Conservation (phyloP, 2,888 invertebrate species). For the Apamea anceps region DNA sequence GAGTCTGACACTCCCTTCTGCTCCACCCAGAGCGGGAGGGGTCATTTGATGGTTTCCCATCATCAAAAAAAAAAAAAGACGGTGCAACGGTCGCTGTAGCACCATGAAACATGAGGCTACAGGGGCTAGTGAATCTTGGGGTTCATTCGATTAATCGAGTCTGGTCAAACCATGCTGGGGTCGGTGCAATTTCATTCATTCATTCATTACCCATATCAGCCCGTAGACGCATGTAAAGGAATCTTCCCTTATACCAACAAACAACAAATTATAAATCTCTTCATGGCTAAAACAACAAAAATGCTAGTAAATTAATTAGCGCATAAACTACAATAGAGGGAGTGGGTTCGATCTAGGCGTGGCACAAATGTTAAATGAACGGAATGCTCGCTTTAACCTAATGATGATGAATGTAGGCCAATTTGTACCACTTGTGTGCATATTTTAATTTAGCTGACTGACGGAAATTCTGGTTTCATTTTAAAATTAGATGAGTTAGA, state of each 20-base stretch:
- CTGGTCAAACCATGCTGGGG: too few relatives aligned
- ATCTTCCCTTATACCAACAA: neutral
- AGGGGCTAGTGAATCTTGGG: too few relatives aligned
- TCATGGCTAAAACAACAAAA: constrained; percentile 42
- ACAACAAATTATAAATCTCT: constrained; percentile 32
- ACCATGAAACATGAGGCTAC: too few relatives aligned
- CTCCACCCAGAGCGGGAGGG: too few relatives aligned
- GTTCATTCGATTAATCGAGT: too few relatives aligned
- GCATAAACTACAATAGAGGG: constrained; percentile 52
- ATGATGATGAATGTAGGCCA: constrained; percentile 63
- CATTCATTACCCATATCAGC: too few relatives aligned
- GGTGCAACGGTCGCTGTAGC: too few relatives aligned
- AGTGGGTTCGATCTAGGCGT: constrained; percentile 64
- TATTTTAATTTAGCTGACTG: constrained; percentile 61
- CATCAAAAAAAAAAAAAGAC: too few relatives aligned
- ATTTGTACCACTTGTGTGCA: constrained; percentile 63
- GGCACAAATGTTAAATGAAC: constrained; percentile 66
- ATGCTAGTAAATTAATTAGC: constrained; percentile 62
- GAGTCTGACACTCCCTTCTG: too few relatives aligned
- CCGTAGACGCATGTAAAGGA: neutral
- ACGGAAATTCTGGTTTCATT: constrained; percentile 40
- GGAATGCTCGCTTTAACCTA: constrained; percentile 61
- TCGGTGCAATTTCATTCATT: too few relatives aligned
- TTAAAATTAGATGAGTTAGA: constrained; percentile 5
- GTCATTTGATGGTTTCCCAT: too few relatives aligned